Evolutionary conservation across 1,140 invertebrate genomes (phyloP), one percentile per base, ranked within the genome.

Genomic region (Drosophila sproati): DNA sequence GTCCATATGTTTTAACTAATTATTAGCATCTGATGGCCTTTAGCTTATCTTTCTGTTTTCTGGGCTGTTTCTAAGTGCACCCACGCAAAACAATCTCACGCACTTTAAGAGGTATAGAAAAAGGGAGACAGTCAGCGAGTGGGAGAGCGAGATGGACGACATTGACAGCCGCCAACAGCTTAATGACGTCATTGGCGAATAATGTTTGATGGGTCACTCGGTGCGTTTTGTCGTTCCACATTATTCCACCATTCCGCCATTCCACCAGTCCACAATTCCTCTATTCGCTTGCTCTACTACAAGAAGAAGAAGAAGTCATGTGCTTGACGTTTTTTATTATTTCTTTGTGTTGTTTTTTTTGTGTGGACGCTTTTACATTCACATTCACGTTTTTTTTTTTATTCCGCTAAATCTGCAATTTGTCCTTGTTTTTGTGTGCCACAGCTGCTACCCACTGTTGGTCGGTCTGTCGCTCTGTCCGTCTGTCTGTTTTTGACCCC

Each of bases 351-450:
- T 34, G 34, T 5, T 34, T 0, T 20, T 20, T 20, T 20, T 20
- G 20, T 20, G 78, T 69, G 51, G 59, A 43, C 52, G 68, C 69
- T 68, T 69, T 81, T 75, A 82, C 80, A 75, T 78, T 82, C 72
- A 83, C 80, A 82, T 83, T 83, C 59, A 2, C 10, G 4, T 4
- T 43, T 43, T 8, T 41, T n/a, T n/a, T 72, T 68, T 72, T 69
- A 12, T 12, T 12, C 12, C 80, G 77, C 67, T 80, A 77, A 83
- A 80, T 83, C 68, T 62, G 72, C 81, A 83, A 77, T 85, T 85
- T 85, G 81, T 83, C 68, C 81, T 83, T 80, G 77, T 68, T 83
- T 83, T 73, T 83, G 64, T 83, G 50, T 68, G 66, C 71, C 66
- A 71, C 75, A 82, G 80, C 80, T 83, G 62, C 77, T 75, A 41